These are phyloP conservation scores for Vidua macroura DNA, from an alignment of 2,113 vertebrate genomes.

Conservation along the genomic window DNA sequence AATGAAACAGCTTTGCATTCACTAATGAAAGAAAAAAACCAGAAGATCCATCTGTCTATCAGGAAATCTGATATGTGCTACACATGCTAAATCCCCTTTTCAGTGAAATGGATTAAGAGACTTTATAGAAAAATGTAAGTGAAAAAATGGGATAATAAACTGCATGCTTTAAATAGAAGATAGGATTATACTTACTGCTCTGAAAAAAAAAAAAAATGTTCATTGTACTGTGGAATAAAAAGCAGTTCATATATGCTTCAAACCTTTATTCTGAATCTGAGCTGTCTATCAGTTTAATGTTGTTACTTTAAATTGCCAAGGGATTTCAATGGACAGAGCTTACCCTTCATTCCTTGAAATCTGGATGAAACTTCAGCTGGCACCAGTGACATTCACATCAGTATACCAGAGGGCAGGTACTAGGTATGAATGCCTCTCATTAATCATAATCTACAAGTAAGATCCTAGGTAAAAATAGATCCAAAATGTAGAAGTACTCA, in stretches of 20 bases:
- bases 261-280: not conserved
- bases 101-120: constrained; percentile 33
- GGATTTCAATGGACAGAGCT: not conserved
- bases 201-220: not conserved
- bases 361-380: not conserved
- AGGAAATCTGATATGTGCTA: not conserved
- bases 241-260: not conserved
- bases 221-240: not conserved
- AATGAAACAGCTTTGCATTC: not conserved
- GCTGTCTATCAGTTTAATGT: not conserved
- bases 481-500: not conserved
- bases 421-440: not conserved
- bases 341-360: not conserved
- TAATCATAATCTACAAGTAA: not conserved
- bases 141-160: not conserved
- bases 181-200: not conserved
- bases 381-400: not conserved
- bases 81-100: constrained; percentile 23
- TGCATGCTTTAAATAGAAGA: not conserved
- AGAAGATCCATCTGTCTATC: not conserved
- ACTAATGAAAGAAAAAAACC: not conserved
- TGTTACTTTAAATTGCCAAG: not conserved
- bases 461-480: not conserved
- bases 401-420: not conserved
- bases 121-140: not conserved